A percentile compares a stretch with the other conserved stretches of the same genome.
Conservation (phyloP, 2,888 invertebrate species). For the Epistrophe eligans region DNA sequence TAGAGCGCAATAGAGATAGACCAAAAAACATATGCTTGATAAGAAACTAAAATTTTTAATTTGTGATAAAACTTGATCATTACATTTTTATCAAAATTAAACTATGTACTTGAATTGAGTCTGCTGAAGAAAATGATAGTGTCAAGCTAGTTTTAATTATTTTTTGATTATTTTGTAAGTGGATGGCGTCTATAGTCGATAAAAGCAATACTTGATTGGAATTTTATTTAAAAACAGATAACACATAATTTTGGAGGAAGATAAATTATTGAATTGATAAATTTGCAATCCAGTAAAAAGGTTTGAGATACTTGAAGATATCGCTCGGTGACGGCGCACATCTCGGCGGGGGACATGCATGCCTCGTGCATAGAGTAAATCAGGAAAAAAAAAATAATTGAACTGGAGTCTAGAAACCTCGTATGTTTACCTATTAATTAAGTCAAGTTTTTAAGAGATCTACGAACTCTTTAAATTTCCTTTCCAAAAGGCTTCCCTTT, state of each 20-base stretch:
- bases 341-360: too few relatives aligned
- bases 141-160: slow-evolving; percentile 1
- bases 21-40: background rate
- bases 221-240: background rate
- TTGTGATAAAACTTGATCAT: background rate
- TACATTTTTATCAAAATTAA: slow-evolving; percentile 7
- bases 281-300: background rate
- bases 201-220: background rate
- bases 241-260: background rate
- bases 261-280: background rate
- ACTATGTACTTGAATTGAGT: slow-evolving; percentile 5
- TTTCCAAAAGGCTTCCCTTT: too few relatives aligned
- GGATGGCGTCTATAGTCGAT: slow-evolving; percentile 13
- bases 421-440: too few relatives aligned
- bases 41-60: background rate
- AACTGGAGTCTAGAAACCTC: too few relatives aligned
- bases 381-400: too few relatives aligned
- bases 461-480: too few relatives aligned
- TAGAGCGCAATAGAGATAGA: background rate
- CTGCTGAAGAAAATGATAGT: background rate
- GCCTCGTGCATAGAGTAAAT: too few relatives aligned
- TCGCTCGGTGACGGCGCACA: too few relatives aligned
- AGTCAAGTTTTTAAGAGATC: too few relatives aligned
- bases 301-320: background rate
- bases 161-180: slow-evolving; percentile 28